These are phyloP conservation scores for Megathymus violae DNA, from an alignment of 1,140 invertebrate genomes.

Conservation along the genomic window DNA sequence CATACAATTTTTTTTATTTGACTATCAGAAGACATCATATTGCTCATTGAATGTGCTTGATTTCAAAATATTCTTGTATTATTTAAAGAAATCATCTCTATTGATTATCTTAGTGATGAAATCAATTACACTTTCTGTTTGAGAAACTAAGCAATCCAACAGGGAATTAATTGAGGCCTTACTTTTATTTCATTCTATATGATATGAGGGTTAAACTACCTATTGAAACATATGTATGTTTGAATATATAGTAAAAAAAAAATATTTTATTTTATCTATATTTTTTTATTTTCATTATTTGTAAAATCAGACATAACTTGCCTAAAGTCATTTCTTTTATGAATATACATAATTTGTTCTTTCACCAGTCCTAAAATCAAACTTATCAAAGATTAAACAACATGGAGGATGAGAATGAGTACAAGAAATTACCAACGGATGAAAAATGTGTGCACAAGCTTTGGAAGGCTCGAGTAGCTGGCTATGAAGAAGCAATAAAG, in stretches of 20 bases:
- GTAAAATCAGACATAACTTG: too few relatives aligned
- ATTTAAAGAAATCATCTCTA: constrained; percentile 5
- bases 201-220: background rate
- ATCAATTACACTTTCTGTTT: constrained; percentile 20
- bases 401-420: constrained; percentile 96
- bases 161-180: constrained; percentile 16
- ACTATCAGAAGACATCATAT: too few relatives aligned
- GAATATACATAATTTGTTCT: background rate
- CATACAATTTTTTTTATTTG: too few relatives aligned
- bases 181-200: constrained; percentile 6
- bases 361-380: constrained; percentile 32
- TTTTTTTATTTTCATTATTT: too few relatives aligned
- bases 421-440: constrained; percentile 95
- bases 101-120: constrained; percentile 24
- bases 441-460: constrained; percentile 96
- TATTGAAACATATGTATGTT: background rate
- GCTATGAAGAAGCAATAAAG: constrained; percentile 97
- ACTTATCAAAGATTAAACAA: constrained; percentile 42
- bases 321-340: too few relatives aligned
- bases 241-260: background rate
- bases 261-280: too few relatives aligned
- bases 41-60: too few relatives aligned
- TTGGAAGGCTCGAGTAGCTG: constrained; percentile 97
- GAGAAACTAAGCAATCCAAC: constrained; percentile 8
- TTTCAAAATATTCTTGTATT: too few relatives aligned